Conservation (phyloP, 92 coral and sea anemone genomes). For the Montipora capitata region DNA sequence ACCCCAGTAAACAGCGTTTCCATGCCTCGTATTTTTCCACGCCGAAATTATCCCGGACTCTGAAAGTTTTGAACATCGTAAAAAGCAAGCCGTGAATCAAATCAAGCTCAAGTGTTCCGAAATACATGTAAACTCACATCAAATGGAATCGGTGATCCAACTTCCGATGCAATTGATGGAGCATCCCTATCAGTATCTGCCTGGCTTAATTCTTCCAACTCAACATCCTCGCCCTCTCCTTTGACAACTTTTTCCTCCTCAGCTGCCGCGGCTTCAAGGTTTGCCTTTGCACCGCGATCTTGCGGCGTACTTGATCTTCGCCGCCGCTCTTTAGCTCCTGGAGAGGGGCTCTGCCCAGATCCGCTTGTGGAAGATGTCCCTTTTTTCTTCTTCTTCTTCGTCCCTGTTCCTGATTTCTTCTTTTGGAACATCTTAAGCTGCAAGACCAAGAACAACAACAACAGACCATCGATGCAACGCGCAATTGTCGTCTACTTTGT, state of each 20-base stretch:
- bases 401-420: constrained; percentile 86
- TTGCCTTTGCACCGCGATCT: constrained; percentile 39
- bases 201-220: constrained; percentile 85
- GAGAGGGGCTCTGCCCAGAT: constrained; percentile 57
- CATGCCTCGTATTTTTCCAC: too few species aligned
- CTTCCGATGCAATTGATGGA: constrained; percentile 94
- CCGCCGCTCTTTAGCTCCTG: constrained; percentile 34
- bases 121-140: constrained; percentile 74
- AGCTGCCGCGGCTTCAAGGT: constrained; percentile 59
- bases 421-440: constrained; percentile 88
- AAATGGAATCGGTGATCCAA: constrained; percentile 88
- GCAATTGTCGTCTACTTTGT: background rate
- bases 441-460: background rate
- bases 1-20: background rate
- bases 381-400: constrained; percentile 77
- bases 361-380: constrained; percentile 59
- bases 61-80: background rate
- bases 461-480: background rate
- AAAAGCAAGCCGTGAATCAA: background rate
- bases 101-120: background rate
- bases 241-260: constrained; percentile 56
- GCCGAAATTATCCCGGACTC: background rate
- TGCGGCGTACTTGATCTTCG: constrained; percentile 39
- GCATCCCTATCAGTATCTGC: constrained; percentile 97
- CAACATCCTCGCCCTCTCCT: constrained; percentile 67